phyloP scores from a whole-genome alignment of 1,140 invertebrate species.

The Tetragonula clypearis region DNA sequence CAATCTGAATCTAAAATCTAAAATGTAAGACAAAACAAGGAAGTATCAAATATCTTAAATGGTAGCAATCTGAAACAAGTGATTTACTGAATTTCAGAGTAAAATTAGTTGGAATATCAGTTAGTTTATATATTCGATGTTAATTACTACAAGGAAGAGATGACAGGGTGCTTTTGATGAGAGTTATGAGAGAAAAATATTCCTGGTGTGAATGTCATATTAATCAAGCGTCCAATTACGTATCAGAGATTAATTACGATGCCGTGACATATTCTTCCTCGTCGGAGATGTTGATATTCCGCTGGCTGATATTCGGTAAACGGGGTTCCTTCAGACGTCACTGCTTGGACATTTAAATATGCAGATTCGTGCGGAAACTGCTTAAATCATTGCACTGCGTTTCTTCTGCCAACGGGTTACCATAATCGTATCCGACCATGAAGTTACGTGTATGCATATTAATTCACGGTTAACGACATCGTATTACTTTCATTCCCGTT shows the following conservation, averaged over 20 bases:
- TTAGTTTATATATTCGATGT: not conserved
- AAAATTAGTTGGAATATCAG: too few relatives aligned
- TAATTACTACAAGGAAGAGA: not conserved
- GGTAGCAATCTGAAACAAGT: too few relatives aligned
- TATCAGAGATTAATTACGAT: constrained; percentile 5
- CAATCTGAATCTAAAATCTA: too few relatives aligned
- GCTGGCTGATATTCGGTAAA: not conserved
- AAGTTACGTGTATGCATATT: not conserved
- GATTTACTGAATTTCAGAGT: too few relatives aligned
- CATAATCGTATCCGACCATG: not conserved
- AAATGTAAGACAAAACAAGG: too few relatives aligned
- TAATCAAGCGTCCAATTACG: constrained; percentile 3
- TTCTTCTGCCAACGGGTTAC: too few relatives aligned
- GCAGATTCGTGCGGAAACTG: constrained; percentile 23
- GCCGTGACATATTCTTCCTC: not conserved
- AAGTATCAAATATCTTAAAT: too few relatives aligned
- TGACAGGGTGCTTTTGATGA: not conserved
- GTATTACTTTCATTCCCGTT: not conserved
- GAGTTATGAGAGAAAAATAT: not conserved
- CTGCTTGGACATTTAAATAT: constrained; percentile 20
- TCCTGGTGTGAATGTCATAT: not conserved
- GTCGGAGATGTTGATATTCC: not conserved
- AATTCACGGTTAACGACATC: not conserved
- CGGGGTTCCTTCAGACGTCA: constrained; percentile 23
- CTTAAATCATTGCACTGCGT: constrained; percentile 2